Evolutionary conservation across 2,113 vertebrate species (phyloP), one percentile per base, ranked within the genome.

Genomic region (Mobula birostris): DNA sequence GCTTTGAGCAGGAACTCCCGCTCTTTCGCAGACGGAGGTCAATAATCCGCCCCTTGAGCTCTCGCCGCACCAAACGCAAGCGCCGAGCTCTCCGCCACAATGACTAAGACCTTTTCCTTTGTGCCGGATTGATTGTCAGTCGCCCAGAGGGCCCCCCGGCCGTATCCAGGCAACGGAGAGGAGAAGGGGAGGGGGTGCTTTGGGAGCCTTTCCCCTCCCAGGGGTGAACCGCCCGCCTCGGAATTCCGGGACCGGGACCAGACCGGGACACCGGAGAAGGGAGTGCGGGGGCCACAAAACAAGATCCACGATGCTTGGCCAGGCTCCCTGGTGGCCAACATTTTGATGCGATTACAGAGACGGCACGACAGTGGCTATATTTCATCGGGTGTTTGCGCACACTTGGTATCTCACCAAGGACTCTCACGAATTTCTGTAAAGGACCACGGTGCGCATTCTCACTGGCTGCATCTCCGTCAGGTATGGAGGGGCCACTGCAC

Each of bases 81-180:
- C 61, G 83, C 58, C 61, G 61, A 58, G 61, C 83, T 15, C 5
- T 24, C 14, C 5, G 56, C 79, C 83, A 88, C 83, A 88, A 88
- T 88, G 83, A 88, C 58, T 88, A 56, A 5, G 61, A 63, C 14
- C 27, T n/a, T 87, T 87, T 87, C 83, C 29, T 88, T 88, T 88
- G 83, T 88, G 83, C 29, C 9, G 12, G 58, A 88, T 14, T 63
- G 83, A n/a, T 12, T 88, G 83, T 56, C 80, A 88, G 83, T 56
- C 29, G 12, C 11, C 19, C 82, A 87, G 58, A 24, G 48, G 48
- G 48, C 48, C 48, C 56, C 82, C 56, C 9, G 9, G 21, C 68
- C 56, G 83, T 88, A 63, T 63, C 83, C 56, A 88, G 58, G 83
- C 58, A 58, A 88, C 83, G 40, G 27, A 85, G 58, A 4, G 48